phyloP scores from a whole-genome alignment of 1,140 invertebrate genomes.

The Daktulosphaira vitifoliae region DNA sequence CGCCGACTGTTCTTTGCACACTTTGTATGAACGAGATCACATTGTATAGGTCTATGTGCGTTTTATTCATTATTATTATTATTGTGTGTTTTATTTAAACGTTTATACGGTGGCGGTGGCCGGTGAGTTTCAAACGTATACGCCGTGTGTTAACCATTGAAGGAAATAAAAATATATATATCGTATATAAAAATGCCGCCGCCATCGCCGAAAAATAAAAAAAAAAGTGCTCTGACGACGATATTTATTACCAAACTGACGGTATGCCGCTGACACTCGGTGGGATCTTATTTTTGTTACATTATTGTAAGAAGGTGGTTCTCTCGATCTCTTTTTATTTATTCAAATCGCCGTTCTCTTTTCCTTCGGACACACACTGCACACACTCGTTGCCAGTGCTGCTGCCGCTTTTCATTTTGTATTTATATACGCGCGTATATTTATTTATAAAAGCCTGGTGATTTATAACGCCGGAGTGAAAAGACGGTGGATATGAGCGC shows the following conservation, averaged over 20 bases:
- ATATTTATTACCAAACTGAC: slow-evolving; percentile 25
- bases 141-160: no score
- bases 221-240: slow-evolving; percentile 10
- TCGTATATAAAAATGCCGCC: neutral
- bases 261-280: slow-evolving; percentile 23
- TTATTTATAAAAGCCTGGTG: slow-evolving; percentile 5
- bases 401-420: neutral
- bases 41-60: neutral
- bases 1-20: no score
- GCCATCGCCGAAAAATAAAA: neutral
- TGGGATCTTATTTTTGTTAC: neutral
- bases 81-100: no score
- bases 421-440: slow-evolving; percentile 1
- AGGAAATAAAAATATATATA: no score
- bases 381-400: neutral
- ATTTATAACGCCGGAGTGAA: slow-evolving; percentile 10
- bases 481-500: neutral
- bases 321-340: slow-evolving; percentile 1
- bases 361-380: slow-evolving; percentile 2
- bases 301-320: neutral
- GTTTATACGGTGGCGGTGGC: neutral
- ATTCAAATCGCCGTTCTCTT: slow-evolving; percentile 20
- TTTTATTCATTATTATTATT: neutral
- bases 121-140: slow-evolving; percentile 13
- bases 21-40: no score